phyloP scores from a whole-genome alignment of 2,113 vertebrate species.

The Laticauda colubrina region DNA sequence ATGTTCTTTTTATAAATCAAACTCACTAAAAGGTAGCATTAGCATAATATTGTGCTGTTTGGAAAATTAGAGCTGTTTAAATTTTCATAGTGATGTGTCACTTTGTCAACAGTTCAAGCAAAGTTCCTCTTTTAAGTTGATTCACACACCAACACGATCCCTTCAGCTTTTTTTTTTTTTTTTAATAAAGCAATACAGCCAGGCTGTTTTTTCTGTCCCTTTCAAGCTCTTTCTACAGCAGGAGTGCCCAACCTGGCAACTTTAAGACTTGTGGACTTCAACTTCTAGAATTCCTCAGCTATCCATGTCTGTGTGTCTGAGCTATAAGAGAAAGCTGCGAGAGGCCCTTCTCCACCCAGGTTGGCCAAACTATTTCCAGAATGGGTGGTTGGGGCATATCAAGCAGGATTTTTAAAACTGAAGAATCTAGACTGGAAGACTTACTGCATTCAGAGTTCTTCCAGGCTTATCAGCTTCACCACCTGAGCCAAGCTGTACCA shows the following conservation, averaged over 20 bases:
- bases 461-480: background rate
- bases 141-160: background rate
- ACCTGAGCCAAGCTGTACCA: background rate
- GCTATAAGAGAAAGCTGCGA: background rate
- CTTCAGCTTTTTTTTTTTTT: background rate
- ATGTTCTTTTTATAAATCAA: background rate
- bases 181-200: background rate
- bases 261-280: background rate
- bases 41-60: background rate
- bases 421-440: background rate
- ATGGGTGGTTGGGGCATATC: background rate
- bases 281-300: background rate
- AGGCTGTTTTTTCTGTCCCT: background rate
- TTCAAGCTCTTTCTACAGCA: background rate
- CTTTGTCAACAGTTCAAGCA: background rate
- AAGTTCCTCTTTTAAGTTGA: background rate
- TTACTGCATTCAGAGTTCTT: background rate
- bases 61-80: background rate
- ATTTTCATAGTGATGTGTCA: background rate
- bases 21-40: background rate
- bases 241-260: background rate
- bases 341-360: background rate
- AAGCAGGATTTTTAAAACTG: background rate
- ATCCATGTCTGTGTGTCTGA: background rate
- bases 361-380: background rate